Evolutionary conservation across 2,113 vertebrate genomes (phyloP).

Genomic region (Grus americana): DNA sequence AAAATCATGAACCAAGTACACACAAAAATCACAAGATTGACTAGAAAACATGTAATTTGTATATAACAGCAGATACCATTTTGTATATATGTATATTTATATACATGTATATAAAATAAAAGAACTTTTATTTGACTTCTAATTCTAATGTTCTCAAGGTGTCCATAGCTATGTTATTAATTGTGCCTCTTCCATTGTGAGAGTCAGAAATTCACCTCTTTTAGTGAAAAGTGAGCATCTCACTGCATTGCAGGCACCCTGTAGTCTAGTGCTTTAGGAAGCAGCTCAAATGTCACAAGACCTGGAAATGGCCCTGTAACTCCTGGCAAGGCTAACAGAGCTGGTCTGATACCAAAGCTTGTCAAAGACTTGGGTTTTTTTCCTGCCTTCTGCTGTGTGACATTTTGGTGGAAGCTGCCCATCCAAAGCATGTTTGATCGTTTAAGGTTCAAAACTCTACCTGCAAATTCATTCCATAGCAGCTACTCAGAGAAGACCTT

Average conservation of each 20-base stretch:
- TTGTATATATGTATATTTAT: conserved; percentile 17
- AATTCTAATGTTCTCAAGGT: neutral
- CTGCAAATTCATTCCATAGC: neutral
- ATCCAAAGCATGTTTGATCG: neutral
- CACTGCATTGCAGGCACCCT: neutral
- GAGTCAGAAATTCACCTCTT: neutral
- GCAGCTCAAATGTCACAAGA: neutral
- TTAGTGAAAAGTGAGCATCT: neutral
- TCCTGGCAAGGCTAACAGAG: neutral
- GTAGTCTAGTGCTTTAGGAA: neutral
- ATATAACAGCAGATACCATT: neutral
- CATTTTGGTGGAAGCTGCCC: neutral
- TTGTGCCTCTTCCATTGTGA: neutral
- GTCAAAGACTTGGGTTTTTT: neutral
- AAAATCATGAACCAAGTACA: neutral
- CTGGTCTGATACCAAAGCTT: neutral
- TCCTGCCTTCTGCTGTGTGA: neutral
- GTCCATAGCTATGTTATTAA: neutral
- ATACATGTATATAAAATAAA: conserved; percentile 27
- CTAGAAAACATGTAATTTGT: neutral
- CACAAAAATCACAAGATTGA: neutral
- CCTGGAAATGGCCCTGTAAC: neutral
- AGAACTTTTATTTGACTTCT: neutral
- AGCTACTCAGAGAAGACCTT: neutral
- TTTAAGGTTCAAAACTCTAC: neutral